These are phyloP conservation scores for Gastrophysa polygoni DNA, from an alignment of 2,888 invertebrate genomes.

Conservation along the genomic window DNA sequence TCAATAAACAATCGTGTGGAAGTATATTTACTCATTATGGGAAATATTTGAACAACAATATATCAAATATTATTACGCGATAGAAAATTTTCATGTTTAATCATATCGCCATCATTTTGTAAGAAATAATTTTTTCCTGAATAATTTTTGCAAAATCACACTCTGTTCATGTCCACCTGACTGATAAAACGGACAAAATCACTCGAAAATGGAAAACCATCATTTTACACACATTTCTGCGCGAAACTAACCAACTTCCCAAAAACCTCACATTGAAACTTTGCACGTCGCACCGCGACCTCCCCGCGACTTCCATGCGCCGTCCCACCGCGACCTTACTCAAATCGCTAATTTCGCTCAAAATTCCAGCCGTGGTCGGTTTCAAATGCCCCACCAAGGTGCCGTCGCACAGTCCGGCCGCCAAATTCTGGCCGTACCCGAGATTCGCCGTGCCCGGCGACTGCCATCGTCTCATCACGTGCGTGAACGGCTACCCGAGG, in stretches of 20 bases:
- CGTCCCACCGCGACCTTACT: not conserved
- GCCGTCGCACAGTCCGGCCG: slow-evolving; percentile 78
- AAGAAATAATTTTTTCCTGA: too few relatives aligned
- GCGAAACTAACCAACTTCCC: not conserved
- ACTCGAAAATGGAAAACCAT: not conserved
- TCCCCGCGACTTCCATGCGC: not conserved
- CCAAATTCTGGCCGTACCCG: slow-evolving; percentile 92
- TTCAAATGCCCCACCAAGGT: slow-evolving; percentile 91
- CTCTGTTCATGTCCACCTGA: too few relatives aligned
- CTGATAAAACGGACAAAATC: not conserved
- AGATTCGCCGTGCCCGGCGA: slow-evolving; percentile 88
- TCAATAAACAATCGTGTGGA: too few relatives aligned
- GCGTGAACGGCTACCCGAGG: slow-evolving; percentile 88
- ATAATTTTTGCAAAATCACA: too few relatives aligned
- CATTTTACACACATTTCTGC: too few relatives aligned
- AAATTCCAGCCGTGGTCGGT: slow-evolving; percentile 77
- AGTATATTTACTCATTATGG: too few relatives aligned
- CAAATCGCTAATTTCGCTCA: not conserved
- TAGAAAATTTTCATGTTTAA: too few relatives aligned
- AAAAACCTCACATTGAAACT: not conserved
- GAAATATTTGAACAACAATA: too few relatives aligned
- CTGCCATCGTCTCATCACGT: slow-evolving; percentile 86
- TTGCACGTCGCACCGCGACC: not conserved
- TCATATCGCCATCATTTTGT: too few relatives aligned
- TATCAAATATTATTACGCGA: too few relatives aligned